These are phyloP conservation scores for Scylla paramamosain DNA, from an alignment of 1,140 invertebrate genomes.

Conservation along the genomic window DNA sequence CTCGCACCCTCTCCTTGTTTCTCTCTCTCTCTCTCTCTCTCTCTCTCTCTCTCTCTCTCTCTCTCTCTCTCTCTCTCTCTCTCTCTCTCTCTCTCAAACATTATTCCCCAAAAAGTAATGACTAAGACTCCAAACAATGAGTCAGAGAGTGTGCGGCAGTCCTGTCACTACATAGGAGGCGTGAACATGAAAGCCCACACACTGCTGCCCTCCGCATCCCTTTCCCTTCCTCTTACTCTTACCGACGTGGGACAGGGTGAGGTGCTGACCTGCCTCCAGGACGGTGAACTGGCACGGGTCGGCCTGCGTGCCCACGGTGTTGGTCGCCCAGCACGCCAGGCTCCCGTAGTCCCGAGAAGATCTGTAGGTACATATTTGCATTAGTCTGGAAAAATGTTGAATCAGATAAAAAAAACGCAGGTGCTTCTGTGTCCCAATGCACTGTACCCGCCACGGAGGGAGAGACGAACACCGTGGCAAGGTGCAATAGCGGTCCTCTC, in stretches of 20 bases:
- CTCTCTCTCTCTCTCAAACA: neutral
- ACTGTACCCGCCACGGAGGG: no score
- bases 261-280: constrained; percentile 74
- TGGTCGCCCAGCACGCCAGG: constrained; percentile 79
- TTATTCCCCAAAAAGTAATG: neutral
- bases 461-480: no score
- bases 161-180: no score
- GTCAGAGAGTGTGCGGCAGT: no score
- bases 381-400: neutral
- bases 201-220: no score
- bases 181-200: no score
- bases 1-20: neutral
- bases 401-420: no score
- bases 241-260: neutral
- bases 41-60: constrained; percentile 45
- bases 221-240: no score
- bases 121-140: no score
- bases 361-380: neutral
- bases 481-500: no score
- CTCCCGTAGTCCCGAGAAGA: constrained; percentile 78
- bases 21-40: constrained; percentile 48
- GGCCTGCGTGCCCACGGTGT: constrained; percentile 78
- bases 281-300: constrained; percentile 79
- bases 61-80: neutral
- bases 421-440: no score